A percentile compares a stretch with the other conserved stretches of the same genome.
Evolutionary conservation across 1,140 invertebrate species (phyloP).

Genomic region (Frieseomelitta varia): DNA sequence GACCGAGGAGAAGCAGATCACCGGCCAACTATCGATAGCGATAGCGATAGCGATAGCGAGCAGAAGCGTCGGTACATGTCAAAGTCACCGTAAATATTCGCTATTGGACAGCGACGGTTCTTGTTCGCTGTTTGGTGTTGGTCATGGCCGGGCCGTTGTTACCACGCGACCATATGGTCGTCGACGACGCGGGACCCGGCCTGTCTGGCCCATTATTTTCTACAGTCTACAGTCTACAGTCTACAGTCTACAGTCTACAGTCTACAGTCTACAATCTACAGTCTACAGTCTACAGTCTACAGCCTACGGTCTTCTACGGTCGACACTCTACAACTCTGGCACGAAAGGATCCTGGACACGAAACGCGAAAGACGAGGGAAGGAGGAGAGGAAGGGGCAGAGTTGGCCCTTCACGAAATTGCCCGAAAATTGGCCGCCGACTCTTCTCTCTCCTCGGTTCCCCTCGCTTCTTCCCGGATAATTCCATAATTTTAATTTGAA

Average conservation of each 20-base stretch:
- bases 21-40: constrained; percentile 33
- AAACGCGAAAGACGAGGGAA: constrained; percentile 4
- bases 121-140: constrained; percentile 11
- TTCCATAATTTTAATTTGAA: constrained; percentile 80
- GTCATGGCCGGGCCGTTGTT: constrained; percentile 19
- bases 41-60: constrained; percentile 42
- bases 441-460: neutral
- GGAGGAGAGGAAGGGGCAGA: constrained; percentile 4
- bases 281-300: constrained; percentile 40
- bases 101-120: neutral
- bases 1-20: constrained; percentile 8
- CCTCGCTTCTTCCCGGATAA: constrained; percentile 57
- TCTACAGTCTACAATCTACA: too few species aligned
- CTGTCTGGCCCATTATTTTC: constrained; percentile 76
- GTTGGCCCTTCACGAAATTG: constrained; percentile 70
- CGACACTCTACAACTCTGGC: too few species aligned
- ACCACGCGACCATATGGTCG: constrained; percentile 79
- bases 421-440: constrained; percentile 74
- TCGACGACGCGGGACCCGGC: constrained; percentile 58
- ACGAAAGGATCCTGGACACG: constrained; percentile 30
- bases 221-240: constrained; percentile 15
- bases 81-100: constrained; percentile 67
- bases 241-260: too few species aligned
- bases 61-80: constrained; percentile 56
- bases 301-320: too few species aligned